Conservation (phyloP, 2,113 vertebrate species). For the Recurvirostra avosetta region DNA sequence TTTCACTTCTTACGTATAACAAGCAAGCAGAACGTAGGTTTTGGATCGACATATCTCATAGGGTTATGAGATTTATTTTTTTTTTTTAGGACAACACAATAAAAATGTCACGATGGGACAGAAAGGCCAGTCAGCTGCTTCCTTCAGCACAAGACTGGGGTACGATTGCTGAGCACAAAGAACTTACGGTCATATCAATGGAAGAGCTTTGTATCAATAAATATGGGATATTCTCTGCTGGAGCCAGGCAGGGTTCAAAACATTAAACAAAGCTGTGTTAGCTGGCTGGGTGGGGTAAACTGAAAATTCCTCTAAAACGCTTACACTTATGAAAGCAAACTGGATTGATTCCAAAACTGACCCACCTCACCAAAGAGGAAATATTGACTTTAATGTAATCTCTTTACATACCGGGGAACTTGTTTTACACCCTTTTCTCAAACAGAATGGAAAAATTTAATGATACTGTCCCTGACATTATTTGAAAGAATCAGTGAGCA, state of each 20-base stretch:
- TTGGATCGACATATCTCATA: neutral
- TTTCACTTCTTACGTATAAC: neutral
- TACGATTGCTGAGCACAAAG: neutral
- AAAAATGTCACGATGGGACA: neutral
- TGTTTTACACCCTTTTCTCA: constrained; percentile 3
- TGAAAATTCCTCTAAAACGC: neutral
- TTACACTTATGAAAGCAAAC: neutral
- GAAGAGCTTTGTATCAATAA: neutral
- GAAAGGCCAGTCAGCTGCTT: neutral
- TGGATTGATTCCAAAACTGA: neutral
- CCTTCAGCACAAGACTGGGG: neutral
- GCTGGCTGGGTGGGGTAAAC: neutral
- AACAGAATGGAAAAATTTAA: neutral
- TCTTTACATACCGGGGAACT: neutral
- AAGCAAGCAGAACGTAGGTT: neutral
- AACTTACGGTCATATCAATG: neutral
- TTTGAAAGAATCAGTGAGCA: neutral
- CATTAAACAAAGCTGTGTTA: constrained; percentile 11
- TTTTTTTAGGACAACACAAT: neutral
- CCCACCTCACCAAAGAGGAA: constrained; percentile 2
- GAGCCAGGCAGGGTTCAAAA: neutral
- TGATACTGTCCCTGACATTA: neutral
- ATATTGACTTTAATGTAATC: constrained; percentile 9
- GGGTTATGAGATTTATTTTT: neutral
- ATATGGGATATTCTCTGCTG: neutral